Evolutionary conservation across 2,797 vertebrate genomes (phyloP).

Genomic region (Harpagifer antarcticus): DNA sequence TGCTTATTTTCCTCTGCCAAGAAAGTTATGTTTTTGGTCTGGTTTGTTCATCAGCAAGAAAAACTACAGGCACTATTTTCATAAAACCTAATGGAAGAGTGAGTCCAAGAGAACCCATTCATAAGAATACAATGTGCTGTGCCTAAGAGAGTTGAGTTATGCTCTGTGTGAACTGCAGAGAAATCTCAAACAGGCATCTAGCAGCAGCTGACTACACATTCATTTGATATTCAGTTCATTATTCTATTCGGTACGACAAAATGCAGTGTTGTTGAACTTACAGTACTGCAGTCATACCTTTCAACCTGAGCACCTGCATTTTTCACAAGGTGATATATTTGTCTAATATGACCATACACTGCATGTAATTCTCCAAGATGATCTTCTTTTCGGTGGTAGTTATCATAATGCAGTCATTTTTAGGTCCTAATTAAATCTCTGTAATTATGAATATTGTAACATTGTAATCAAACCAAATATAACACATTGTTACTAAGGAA

Average conservation of each 20-base stretch:
- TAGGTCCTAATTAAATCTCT: neutral
- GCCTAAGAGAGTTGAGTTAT: neutral
- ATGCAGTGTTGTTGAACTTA: neutral
- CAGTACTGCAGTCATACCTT: neutral
- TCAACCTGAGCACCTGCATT: neutral
- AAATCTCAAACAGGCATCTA: neutral
- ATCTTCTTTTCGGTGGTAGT: neutral
- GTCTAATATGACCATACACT: neutral
- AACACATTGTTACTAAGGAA: neutral
- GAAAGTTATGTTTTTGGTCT: too few relatives aligned
- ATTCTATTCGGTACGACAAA: neutral
- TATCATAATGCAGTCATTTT: neutral
- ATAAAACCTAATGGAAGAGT: too few relatives aligned
- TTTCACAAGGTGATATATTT: neutral
- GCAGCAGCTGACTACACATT: neutral
- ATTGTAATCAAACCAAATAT: neutral
- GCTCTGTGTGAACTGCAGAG: constrained; percentile 7
- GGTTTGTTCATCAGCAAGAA: too few relatives aligned
- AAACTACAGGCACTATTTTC: too few relatives aligned
- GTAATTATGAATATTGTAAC: neutral
- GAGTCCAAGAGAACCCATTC: neutral
- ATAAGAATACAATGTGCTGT: neutral
- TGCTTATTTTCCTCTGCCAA: too few relatives aligned
- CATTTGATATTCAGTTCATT: neutral
- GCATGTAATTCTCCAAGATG: neutral